A percentile compares a stretch with the other conserved stretches of the same genome.
Conservation (phyloP, 2,113 vertebrate species). For the Phyllostomus discolor region DNA sequence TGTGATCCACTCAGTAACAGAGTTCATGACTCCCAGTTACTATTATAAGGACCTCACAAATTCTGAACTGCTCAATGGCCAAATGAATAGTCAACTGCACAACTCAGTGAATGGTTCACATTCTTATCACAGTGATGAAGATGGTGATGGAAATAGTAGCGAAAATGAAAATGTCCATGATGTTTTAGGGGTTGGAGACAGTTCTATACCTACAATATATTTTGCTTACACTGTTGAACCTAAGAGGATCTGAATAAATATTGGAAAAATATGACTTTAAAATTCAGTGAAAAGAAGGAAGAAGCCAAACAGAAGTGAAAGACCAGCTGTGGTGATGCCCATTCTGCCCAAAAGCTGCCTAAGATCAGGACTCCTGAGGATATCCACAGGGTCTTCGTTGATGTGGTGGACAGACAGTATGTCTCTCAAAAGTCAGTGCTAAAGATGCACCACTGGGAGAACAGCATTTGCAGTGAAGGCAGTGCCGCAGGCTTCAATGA, state of each 20-base stretch:
- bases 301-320: constrained; percentile 93
- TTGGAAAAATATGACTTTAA: constrained; percentile 95
- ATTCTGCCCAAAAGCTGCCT: constrained; percentile 85
- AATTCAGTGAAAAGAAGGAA: constrained; percentile 96
- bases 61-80: constrained; percentile 61
- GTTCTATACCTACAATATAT: constrained; percentile 89
- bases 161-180: constrained; percentile 78
- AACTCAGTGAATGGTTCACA: constrained; percentile 54
- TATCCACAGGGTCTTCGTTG: constrained; percentile 92
- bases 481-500: constrained; percentile 89
- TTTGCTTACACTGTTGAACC: constrained; percentile 95
- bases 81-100: constrained; percentile 69
- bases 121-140: constrained; percentile 69
- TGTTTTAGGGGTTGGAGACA: constrained; percentile 71
- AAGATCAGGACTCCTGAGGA: constrained; percentile 91
- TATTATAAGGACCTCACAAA: constrained; percentile 41
- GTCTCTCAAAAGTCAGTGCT: constrained; percentile 94
- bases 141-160: constrained; percentile 61
- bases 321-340: constrained; percentile 84
- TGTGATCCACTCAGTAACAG: not conserved
- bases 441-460: constrained; percentile 93
- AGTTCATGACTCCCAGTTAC: constrained; percentile 64
- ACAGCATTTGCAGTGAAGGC: constrained; percentile 94
- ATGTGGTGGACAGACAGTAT: constrained; percentile 94
- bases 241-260: constrained; percentile 98